phyloP scores from a whole-genome alignment of 2,113 vertebrate genomes.

The Amblyornis subalaris region DNA sequence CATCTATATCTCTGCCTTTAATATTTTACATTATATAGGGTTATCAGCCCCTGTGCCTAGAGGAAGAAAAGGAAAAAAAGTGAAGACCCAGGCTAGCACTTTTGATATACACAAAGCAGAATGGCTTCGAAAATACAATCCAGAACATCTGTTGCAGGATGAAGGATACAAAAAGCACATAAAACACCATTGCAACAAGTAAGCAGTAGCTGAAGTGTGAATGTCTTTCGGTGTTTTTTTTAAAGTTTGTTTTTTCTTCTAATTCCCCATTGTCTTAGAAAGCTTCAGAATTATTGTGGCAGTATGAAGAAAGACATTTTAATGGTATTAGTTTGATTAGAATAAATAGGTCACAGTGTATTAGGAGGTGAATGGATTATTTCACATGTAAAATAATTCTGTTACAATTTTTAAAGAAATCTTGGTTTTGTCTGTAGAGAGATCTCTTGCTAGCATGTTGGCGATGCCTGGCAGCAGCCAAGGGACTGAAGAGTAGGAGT shows the following conservation, averaged over 20 bases:
- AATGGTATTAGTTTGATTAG: not conserved
- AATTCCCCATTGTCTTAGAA: not conserved
- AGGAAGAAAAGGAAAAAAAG: conserved; percentile 96
- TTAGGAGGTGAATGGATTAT: not conserved
- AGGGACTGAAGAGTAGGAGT: not conserved
- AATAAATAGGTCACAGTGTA: not conserved
- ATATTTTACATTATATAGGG: conserved; percentile 70
- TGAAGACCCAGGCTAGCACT: conserved; percentile 92
- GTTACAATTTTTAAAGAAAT: not conserved
- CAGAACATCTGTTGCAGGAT: conserved; percentile 94
- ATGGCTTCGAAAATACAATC: conserved; percentile 97
- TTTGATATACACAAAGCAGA: conserved; percentile 99
- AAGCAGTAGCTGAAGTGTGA: conserved; percentile 47
- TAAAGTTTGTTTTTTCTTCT: not conserved
- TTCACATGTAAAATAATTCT: not conserved
- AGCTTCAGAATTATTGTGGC: not conserved
- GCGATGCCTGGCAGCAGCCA: not conserved
- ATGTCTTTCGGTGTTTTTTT: not conserved
- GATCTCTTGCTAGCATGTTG: not conserved
- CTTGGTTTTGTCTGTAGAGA: not conserved
- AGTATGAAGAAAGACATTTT: not conserved
- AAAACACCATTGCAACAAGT: conserved; percentile 99
- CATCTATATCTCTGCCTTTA: not conserved
- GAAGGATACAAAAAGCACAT: conserved; percentile 99
- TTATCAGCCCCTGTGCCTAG: conserved; percentile 95